Percentiles rank a stretch among this genome's conserved stretches.
Conservation (phyloP, 2,113 vertebrate genomes). For the Anarhynchus alexandrinus region DNA sequence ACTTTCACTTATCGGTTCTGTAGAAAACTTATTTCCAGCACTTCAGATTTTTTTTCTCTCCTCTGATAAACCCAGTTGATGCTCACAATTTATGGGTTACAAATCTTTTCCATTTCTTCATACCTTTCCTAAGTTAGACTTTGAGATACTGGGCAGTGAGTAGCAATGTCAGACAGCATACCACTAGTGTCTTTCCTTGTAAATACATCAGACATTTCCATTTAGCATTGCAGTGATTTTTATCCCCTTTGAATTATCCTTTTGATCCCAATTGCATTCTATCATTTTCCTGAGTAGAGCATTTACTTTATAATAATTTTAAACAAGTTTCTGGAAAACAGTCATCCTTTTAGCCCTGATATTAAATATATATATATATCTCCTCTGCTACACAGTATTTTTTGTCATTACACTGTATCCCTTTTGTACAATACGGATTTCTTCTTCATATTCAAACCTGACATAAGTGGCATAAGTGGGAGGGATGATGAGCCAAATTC, state of each 20-base stretch:
- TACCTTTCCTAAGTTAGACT: background rate
- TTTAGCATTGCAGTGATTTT: background rate
- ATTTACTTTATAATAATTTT: background rate
- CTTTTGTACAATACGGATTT: background rate
- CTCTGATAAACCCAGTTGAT: background rate
- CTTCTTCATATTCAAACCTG: background rate
- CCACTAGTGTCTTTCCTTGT: background rate
- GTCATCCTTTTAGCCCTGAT: background rate
- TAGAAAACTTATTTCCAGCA: background rate
- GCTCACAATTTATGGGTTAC: background rate
- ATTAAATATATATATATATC: background rate
- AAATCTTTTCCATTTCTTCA: background rate
- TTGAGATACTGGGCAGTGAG: background rate
- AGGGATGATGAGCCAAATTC: background rate
- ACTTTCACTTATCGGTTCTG: background rate
- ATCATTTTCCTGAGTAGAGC: background rate
- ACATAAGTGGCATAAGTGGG: background rate
- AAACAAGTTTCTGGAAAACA: background rate
- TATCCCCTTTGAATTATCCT: background rate
- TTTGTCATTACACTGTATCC: background rate
- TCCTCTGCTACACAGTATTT: background rate
- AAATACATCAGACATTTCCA: background rate
- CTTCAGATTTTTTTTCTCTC: background rate
- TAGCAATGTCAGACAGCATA: background rate
- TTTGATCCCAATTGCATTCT: background rate